Evolutionary conservation across 2,888 invertebrate species (phyloP).

Genomic region (Mylabris sibirica): DNA sequence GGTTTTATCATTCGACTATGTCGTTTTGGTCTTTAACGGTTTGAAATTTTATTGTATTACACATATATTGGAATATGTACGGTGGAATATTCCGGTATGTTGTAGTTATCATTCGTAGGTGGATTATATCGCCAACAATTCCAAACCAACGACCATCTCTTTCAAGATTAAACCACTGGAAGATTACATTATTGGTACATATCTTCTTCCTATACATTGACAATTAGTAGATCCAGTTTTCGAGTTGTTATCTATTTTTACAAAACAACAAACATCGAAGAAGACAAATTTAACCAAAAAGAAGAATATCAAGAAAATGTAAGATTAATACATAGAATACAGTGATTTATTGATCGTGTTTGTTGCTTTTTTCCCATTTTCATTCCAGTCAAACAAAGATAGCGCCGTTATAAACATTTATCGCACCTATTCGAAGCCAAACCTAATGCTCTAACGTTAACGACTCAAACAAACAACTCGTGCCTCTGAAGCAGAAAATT

Average conservation of each 20-base stretch:
- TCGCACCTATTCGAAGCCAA: neutral
- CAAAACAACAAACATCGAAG: too few species aligned
- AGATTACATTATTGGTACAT: slow-evolving; percentile 8
- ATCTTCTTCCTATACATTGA: neutral
- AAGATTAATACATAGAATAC: neutral
- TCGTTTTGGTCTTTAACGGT: slow-evolving; percentile 14
- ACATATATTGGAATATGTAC: neutral
- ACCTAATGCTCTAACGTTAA: neutral
- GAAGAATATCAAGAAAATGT: neutral
- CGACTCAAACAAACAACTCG: neutral
- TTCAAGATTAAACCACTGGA: neutral
- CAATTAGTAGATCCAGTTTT: slow-evolving; percentile 4
- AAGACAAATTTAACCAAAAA: neutral
- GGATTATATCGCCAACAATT: slow-evolving; percentile 10
- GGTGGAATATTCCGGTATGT: neutral
- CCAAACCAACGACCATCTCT: slow-evolving; percentile 9
- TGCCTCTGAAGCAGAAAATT: neutral
- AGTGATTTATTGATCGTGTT: slow-evolving; percentile 11
- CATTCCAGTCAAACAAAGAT: neutral
- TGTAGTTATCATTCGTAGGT: slow-evolving; percentile 3
- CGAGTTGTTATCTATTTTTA: slow-evolving; percentile 2
- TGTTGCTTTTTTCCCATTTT: neutral
- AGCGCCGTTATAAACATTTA: slow-evolving; percentile 10
- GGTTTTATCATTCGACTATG: slow-evolving; percentile 11
- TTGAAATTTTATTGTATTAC: neutral